Evolutionary conservation across 2,888 invertebrate species (phyloP), one percentile per base, ranked within the genome.

Genomic region (Coenonympha glycerion): DNA sequence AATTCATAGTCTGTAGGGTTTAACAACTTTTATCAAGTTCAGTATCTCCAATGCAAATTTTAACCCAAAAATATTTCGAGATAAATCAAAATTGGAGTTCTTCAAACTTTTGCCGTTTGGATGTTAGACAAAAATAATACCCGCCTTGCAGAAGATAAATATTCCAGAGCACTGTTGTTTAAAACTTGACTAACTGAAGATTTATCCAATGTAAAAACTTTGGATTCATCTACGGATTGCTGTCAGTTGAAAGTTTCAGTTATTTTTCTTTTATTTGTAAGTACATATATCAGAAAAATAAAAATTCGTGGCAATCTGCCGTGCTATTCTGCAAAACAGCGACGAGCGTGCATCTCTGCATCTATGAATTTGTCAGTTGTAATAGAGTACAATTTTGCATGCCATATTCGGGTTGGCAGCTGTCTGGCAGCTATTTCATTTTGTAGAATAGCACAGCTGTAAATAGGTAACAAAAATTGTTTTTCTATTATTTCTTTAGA

Each of bases 61-160:
- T 30, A 48, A 52, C 47, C 57, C 46, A 50, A 49, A 56, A 54
- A 56, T 53, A 47, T 52, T 54, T 52, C 42, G 21, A 52, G 52
- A 59, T 55, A 55, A 60, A 53, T 50, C 55, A 55, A 55, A 61
- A 61, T 59, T 54, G 49, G 55, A 58, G 51, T 57, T 50, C 36
- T 44, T 22, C 26, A 50, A 59, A 61, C 56, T 59, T 58, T 26
- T 47, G 46, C 53, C 49, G 54, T 61, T 61, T 51, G 36, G 46
- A 54, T 58, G 56, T 57, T 56, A 55, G 53, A 57, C 58, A 57
- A 55, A 57, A 59, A 59, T 55, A 52, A 55, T 52, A 50, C 58
- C 50, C 47, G 47, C 49, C 55, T 59, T 51, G 45, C 55, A 45
- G 55, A 49, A 52, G 40, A 54, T 50, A 54, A 59, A 57, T 57